Percentiles rank a stretch among this genome's conserved stretches.
Evolutionary conservation across 2,797 vertebrate species (phyloP).

Genomic region (Agapornis canus): DNA sequence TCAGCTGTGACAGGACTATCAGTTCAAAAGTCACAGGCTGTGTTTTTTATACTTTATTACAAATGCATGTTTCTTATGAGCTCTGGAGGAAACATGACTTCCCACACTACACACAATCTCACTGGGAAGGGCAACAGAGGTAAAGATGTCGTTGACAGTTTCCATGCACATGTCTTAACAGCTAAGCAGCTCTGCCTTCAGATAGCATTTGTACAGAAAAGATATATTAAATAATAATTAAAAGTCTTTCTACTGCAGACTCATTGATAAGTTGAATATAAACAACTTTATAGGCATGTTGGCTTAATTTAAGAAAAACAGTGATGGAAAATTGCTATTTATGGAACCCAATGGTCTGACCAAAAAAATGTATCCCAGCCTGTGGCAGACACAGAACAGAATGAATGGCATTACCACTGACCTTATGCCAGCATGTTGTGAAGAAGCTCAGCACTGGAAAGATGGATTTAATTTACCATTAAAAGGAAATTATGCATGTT

Average conservation of each 20-base stretch:
- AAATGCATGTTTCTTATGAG: not conserved
- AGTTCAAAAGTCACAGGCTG: not conserved
- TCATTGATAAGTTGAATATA: not conserved
- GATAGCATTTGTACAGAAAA: not conserved
- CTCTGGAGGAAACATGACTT: not conserved
- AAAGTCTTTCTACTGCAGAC: not conserved
- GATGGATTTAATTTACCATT: not conserved
- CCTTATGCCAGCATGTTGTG: not conserved
- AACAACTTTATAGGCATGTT: not conserved
- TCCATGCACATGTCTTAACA: not conserved
- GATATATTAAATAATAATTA: not conserved
- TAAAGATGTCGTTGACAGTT: not conserved
- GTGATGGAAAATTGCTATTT: not conserved
- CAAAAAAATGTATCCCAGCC: not conserved
- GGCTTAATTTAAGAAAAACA: not conserved
- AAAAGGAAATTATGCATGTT: not conserved
- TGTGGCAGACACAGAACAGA: not conserved
- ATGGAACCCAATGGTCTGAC: not conserved
- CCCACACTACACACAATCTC: not conserved
- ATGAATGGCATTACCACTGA: not conserved
- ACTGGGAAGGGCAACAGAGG: not conserved
- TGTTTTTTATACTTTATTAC: not conserved
- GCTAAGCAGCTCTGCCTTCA: not conserved
- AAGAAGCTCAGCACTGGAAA: not conserved
- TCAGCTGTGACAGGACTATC: not conserved